Conservation (phyloP, 2,113 vertebrate species). For the Noctilio leporinus region DNA sequence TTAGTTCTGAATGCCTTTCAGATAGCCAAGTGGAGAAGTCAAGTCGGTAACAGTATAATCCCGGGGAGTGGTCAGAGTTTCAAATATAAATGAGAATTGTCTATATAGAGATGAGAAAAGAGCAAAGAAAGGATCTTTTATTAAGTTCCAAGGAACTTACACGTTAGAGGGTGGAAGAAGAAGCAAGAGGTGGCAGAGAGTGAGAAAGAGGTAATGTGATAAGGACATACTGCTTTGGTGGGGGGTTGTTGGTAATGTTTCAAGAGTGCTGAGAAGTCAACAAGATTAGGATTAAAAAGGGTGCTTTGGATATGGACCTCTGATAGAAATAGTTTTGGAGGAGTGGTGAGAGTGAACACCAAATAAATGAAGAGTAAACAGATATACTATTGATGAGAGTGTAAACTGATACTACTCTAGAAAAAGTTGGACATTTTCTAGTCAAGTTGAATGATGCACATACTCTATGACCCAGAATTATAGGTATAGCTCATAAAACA, state of each 20-base stretch:
- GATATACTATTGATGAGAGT: neutral
- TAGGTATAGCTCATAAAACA: neutral
- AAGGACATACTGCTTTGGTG: neutral
- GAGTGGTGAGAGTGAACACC: neutral
- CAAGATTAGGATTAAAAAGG: neutral
- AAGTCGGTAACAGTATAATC: neutral
- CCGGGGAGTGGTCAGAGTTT: neutral
- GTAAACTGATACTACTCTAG: conserved; percentile 21
- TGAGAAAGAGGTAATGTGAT: neutral
- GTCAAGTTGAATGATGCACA: neutral
- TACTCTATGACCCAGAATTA: neutral
- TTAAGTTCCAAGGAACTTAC: neutral
- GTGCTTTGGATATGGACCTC: neutral
- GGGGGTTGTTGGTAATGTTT: neutral
- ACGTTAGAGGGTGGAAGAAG: neutral
- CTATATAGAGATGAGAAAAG: neutral
- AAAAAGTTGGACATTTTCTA: conserved; percentile 23
- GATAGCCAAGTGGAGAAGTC: conserved; percentile 1
- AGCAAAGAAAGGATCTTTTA: neutral
- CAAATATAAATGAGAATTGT: neutral
- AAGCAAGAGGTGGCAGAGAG: neutral
- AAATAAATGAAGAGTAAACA: neutral
- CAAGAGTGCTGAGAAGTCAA: neutral
- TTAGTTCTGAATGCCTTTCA: neutral
- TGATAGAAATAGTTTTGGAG: neutral